Percentiles rank a stretch among this genome's conserved stretches.
These are phyloP conservation scores for Notothenia rossii DNA, from an alignment of 2,113 vertebrate species.

Conservation along the genomic window DNA sequence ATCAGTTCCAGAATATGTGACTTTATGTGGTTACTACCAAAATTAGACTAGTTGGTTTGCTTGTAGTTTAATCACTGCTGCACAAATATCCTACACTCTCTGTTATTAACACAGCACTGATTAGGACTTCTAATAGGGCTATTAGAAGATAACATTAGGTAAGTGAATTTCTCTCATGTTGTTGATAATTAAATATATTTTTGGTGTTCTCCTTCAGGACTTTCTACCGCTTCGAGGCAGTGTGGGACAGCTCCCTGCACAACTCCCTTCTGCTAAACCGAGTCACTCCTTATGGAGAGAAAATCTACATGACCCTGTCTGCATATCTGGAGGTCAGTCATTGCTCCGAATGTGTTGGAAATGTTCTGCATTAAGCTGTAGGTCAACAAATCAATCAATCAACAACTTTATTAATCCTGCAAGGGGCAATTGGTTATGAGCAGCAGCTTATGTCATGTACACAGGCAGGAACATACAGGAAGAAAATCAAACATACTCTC, in stretches of 20 bases:
- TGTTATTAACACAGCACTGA: conserved; percentile 3
- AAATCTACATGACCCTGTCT: conserved; percentile 98
- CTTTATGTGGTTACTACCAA: neutral
- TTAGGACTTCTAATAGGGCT: neutral
- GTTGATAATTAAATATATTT: neutral
- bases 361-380: neutral
- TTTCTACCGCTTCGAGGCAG: conserved; percentile 97
- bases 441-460: too few species aligned
- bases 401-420: too few species aligned
- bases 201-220: conserved; percentile 82
- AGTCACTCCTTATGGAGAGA: conserved; percentile 96
- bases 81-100: neutral
- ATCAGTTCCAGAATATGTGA: neutral
- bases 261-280: conserved; percentile 97
- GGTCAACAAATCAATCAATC: too few species aligned
- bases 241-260: conserved; percentile 98
- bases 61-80: neutral
- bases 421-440: too few species aligned
- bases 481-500: conserved; percentile 1
- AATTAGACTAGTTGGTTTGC: neutral
- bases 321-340: conserved; percentile 95
- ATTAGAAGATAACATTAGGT: neutral
- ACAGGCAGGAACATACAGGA: too few species aligned
- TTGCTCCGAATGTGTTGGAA: neutral
- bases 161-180: neutral